Conservation (phyloP, 1,140 invertebrate species). For the Drosophila murphyi region DNA sequence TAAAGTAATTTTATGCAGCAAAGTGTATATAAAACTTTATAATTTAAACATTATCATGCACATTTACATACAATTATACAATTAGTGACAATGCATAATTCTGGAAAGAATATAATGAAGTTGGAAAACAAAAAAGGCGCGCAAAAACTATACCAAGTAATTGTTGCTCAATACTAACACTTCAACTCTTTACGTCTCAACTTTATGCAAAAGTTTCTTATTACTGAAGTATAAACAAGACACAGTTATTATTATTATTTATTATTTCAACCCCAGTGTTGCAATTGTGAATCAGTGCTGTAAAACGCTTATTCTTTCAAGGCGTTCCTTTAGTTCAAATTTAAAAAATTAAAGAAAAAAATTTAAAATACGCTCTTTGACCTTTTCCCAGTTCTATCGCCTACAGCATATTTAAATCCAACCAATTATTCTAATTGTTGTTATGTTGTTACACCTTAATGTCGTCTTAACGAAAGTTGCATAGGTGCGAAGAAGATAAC, state of each 20-base stretch:
- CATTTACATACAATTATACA: background rate
- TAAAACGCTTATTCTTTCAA: background rate
- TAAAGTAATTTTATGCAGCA: background rate
- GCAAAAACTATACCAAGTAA: no score
- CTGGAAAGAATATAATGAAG: no score
- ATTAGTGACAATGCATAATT: no score
- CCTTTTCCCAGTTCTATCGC: background rate
- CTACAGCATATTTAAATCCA: background rate
- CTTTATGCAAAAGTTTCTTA: no score
- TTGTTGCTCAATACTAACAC: no score
- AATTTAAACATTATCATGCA: background rate
- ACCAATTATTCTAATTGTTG: background rate
- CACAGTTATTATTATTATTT: background rate
- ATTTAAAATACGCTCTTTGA: conserved; percentile 3
- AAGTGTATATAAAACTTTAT: background rate
- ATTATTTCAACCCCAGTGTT: background rate
- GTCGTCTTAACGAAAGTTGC: conserved; percentile 9
- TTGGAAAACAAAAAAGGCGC: no score
- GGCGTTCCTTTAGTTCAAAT: conserved; percentile 3
- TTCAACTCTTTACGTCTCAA: no score
- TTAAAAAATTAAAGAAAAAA: conserved; percentile 19
- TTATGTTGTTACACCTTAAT: background rate
- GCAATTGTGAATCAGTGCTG: conserved; percentile 13
- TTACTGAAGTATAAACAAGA: background rate
- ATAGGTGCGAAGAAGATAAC: conserved; percentile 46